A percentile compares a stretch with the other conserved stretches of the same genome.
Conservation (phyloP, 2,888 invertebrate species). For the Ophioninae sp. region DNA sequence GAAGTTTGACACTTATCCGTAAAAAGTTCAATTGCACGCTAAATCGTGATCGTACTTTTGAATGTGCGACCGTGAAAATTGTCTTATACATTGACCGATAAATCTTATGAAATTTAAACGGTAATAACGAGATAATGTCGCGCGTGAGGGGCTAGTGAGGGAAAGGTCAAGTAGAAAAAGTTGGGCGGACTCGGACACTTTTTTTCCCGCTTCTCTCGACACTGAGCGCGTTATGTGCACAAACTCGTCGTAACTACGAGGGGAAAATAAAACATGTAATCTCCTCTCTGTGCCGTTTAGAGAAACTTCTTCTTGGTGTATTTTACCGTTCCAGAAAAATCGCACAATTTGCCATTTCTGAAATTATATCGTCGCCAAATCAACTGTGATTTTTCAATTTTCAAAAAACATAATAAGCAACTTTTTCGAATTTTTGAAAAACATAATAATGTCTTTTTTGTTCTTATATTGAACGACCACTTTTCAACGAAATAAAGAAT, state of each 20-base stretch:
- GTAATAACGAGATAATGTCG: conserved; percentile 47
- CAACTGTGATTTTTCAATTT: too few relatives aligned
- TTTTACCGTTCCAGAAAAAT: too few relatives aligned
- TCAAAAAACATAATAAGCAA: too few relatives aligned
- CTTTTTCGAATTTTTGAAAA: too few relatives aligned
- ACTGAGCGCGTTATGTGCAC: not conserved
- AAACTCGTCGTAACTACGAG: not conserved
- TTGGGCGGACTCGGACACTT: conserved; percentile 1
- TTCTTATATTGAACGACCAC: too few relatives aligned
- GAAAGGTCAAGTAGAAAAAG: conserved; percentile 50
- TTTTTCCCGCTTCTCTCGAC: not conserved
- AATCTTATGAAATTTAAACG: conserved; percentile 17
- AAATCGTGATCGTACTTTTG: conserved; percentile 10
- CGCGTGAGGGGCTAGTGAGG: not conserved
- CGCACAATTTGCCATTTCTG: too few relatives aligned
- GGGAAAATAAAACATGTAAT: not conserved
- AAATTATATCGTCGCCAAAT: too few relatives aligned
- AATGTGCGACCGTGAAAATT: not conserved
- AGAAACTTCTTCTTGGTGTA: too few relatives aligned
- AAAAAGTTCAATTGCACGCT: conserved; percentile 13
- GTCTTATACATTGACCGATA: conserved; percentile 6
- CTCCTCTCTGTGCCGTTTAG: too few relatives aligned
- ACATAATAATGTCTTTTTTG: too few relatives aligned
- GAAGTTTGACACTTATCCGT: not conserved
- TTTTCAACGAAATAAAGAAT: too few relatives aligned